phyloP scores from a whole-genome alignment of 2,797 vertebrate species.

The Miichthys miiuy region DNA sequence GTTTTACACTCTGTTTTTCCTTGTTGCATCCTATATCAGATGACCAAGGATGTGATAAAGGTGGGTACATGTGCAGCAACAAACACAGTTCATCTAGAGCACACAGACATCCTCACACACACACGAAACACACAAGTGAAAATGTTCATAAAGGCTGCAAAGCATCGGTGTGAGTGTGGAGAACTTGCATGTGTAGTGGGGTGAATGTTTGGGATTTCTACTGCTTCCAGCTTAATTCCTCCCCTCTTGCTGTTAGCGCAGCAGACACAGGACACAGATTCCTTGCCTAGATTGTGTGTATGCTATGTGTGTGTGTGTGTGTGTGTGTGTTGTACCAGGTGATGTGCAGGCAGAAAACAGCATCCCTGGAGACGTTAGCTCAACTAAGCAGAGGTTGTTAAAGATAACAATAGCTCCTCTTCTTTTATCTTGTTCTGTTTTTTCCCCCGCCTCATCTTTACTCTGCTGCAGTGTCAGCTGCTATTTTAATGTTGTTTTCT shows the following conservation, averaged over 20 bases:
- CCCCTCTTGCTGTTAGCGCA: constrained; percentile 62
- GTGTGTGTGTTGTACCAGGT: constrained; percentile 41
- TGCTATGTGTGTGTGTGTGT: constrained; percentile 29
- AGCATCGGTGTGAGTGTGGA: neutral
- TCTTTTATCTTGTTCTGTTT: constrained; percentile 36
- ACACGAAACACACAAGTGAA: neutral
- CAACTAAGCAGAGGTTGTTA: constrained; percentile 48
- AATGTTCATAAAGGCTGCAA: constrained; percentile 14
- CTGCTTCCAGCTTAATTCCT: constrained; percentile 68
- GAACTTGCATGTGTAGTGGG: constrained; percentile 5
- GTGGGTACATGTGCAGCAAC: constrained; percentile 83
- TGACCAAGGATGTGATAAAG: constrained; percentile 97
- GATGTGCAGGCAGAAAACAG: constrained; percentile 44
- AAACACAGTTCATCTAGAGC: constrained; percentile 14
- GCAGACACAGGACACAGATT: constrained; percentile 52
- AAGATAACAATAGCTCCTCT: constrained; percentile 56
- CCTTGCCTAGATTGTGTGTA: constrained; percentile 27
- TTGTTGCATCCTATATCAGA: constrained; percentile 87
- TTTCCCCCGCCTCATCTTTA: constrained; percentile 9
- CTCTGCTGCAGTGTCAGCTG: constrained; percentile 14
- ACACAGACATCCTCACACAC: constrained; percentile 25
- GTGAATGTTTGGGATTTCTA: constrained; percentile 61
- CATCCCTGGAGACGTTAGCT: constrained; percentile 49
- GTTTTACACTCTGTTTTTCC: constrained; percentile 54
- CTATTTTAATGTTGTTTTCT: constrained; percentile 1